These are phyloP conservation scores for Takifugu rubripes DNA, from an alignment of 2,797 vertebrate genomes.

Conservation along the genomic window DNA sequence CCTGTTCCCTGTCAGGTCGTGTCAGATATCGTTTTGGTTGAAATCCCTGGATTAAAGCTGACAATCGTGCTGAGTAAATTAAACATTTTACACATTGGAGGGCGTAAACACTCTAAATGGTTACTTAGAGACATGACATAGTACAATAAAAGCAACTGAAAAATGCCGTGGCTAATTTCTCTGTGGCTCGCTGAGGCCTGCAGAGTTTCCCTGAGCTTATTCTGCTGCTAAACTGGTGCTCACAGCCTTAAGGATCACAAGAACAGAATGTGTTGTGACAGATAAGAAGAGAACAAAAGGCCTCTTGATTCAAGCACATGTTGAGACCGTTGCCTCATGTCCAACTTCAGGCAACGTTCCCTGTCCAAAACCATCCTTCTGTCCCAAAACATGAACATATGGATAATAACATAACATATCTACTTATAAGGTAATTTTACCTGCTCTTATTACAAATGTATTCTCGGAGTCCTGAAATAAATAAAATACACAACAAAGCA, in stretches of 20 bases:
- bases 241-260: conserved; percentile 10
- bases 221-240: conserved; percentile 15
- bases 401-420: too few relatives aligned
- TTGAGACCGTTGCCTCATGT: conserved; percentile 30
- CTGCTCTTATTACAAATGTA: background rate
- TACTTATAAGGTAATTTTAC: too few relatives aligned
- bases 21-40: too few relatives aligned
- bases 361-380: too few relatives aligned
- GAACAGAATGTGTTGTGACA: conserved; percentile 15
- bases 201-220: conserved; percentile 8
- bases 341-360: conserved; percentile 9
- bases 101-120: conserved; percentile 2
- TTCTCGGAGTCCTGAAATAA: background rate
- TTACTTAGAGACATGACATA: conserved; percentile 27
- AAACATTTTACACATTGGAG: too few relatives aligned
- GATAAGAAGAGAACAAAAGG: conserved; percentile 23
- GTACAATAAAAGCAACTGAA: conserved; percentile 16
- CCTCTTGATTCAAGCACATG: conserved; percentile 27
- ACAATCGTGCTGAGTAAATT: too few relatives aligned
- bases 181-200: conserved; percentile 3
- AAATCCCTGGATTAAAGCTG: too few relatives aligned
- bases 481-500: conserved; percentile 3
- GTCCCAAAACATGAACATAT: too few relatives aligned
- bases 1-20: background rate
- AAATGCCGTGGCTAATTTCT: conserved; percentile 2